These are phyloP conservation scores for Pseudochaenichthys georgianus DNA, from an alignment of 2,797 vertebrate species.

Conservation along the genomic window DNA sequence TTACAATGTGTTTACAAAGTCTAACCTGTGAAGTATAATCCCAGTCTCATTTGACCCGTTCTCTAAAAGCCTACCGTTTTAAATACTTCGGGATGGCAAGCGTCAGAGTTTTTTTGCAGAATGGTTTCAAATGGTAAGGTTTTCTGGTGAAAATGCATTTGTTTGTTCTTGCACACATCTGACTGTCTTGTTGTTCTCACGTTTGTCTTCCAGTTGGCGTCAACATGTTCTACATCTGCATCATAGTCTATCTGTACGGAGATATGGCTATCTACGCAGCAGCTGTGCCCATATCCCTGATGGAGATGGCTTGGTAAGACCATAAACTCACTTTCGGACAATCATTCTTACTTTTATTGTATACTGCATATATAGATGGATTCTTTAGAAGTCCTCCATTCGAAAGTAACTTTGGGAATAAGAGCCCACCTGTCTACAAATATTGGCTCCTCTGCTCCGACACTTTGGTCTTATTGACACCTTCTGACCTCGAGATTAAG, in stretches of 20 bases:
- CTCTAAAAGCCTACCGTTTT: too few relatives aligned
- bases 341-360: constrained; percentile 12
- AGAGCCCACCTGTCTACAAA: background rate
- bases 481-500: constrained; percentile 44
- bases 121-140: too few relatives aligned
- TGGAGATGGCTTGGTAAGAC: constrained; percentile 97
- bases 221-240: constrained; percentile 99
- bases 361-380: background rate
- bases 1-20: background rate
- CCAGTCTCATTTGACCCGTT: too few relatives aligned
- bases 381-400: background rate
- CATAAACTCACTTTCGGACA: background rate
- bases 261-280: constrained; percentile 98
- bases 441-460: constrained; percentile 1
- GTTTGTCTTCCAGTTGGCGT: constrained; percentile 90
- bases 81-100: too few relatives aligned
- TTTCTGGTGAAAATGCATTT: too few relatives aligned
- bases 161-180: too few relatives aligned
- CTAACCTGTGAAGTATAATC: background rate
- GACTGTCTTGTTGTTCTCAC: background rate
- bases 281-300: constrained; percentile 95
- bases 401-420: constrained; percentile 8
- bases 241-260: constrained; percentile 97
- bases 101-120: too few relatives aligned
- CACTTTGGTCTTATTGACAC: constrained; percentile 16